These are phyloP conservation scores for Paramormyrops kingsleyae DNA, from an alignment of 2,113 vertebrate species.

Conservation along the genomic window DNA sequence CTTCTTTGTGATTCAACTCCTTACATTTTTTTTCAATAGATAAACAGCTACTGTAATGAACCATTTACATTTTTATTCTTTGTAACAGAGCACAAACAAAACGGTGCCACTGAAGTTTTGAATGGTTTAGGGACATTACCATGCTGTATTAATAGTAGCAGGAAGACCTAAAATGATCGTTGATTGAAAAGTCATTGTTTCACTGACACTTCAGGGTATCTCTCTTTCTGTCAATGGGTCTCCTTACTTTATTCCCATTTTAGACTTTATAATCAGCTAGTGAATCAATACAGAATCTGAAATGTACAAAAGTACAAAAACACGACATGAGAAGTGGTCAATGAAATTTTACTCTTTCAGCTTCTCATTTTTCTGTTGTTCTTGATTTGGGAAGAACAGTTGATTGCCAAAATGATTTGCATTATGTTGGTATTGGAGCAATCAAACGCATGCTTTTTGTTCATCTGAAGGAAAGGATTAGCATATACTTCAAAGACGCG, in stretches of 20 bases:
- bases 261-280: background rate
- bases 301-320: background rate
- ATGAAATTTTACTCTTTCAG: background rate
- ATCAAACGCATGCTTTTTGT: background rate
- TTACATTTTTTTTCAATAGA: background rate
- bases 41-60: background rate
- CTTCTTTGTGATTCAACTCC: background rate
- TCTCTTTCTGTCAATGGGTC: background rate
- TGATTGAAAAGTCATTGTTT: background rate
- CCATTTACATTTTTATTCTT: background rate
- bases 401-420: background rate
- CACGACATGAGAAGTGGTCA: background rate
- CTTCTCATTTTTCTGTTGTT: background rate
- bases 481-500: background rate
- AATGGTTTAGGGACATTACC: background rate
- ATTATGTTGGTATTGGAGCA: slow-evolving; percentile 3
- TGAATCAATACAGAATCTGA: background rate
- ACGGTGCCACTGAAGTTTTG: background rate
- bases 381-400: background rate
- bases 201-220: background rate
- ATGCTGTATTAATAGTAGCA: background rate
- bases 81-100: background rate
- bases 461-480: background rate
- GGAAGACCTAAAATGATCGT: background rate
- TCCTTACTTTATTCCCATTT: background rate